phyloP scores from a whole-genome alignment of 2,888 invertebrate genomes.

The Boloria selene region DNA sequence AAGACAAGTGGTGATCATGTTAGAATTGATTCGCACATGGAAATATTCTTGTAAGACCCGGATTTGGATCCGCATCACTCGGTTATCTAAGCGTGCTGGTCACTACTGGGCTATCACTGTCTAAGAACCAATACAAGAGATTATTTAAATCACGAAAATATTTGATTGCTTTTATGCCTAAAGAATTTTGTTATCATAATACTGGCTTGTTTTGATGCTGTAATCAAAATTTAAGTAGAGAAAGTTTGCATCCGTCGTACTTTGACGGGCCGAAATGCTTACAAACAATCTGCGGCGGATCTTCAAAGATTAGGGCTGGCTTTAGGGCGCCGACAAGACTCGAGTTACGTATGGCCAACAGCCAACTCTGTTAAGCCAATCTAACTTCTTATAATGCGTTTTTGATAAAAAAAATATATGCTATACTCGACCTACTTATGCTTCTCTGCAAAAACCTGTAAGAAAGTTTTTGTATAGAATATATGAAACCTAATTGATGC shows the following conservation, averaged over 20 bases:
- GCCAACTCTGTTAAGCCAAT: conserved; percentile 81
- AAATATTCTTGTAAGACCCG: too few species aligned
- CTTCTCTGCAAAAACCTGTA: conserved; percentile 61
- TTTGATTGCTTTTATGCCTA: background rate
- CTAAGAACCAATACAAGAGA: conserved; percentile 8
- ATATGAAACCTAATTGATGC: too few species aligned
- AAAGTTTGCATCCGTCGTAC: conserved; percentile 67
- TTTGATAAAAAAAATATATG: conserved; percentile 81
- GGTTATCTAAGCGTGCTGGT: too few species aligned
- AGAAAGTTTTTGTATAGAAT: conserved; percentile 67
- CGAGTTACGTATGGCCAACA: conserved; percentile 73
- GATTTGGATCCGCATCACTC: too few species aligned
- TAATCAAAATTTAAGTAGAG: conserved; percentile 65
- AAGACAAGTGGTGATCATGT: too few species aligned
- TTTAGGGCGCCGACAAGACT: conserved; percentile 72
- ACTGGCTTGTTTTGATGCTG: conserved; percentile 34
- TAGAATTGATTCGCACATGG: too few species aligned
- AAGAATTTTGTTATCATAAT: conserved; percentile 30
- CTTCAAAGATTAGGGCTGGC: conserved; percentile 75
- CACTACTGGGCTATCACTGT: too few species aligned
- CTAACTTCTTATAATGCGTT: conserved; percentile 83
- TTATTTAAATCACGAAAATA: conserved; percentile 8
- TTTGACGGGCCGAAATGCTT: conserved; percentile 73
- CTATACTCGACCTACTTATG: conserved; percentile 68
- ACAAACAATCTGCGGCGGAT: conserved; percentile 78